phyloP scores from a whole-genome alignment of 2,113 vertebrate genomes.

The Brienomyrus longianalis region DNA sequence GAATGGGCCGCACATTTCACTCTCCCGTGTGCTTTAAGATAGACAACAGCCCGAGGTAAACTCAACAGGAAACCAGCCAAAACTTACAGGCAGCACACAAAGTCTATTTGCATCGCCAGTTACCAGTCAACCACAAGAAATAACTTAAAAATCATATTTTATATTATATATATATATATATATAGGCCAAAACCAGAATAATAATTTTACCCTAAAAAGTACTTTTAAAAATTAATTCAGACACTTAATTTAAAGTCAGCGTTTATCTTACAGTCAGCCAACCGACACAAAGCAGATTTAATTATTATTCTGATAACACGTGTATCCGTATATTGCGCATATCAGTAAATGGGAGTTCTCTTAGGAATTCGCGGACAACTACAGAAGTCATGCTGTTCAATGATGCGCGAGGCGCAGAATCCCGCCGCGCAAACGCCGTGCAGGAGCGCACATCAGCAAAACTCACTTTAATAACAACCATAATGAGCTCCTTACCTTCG shows the following conservation, averaged over 20 bases:
- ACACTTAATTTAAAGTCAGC: neutral
- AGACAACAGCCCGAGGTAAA: neutral
- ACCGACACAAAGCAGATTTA: neutral
- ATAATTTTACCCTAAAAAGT: neutral
- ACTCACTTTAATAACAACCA: neutral
- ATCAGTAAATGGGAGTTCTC: neutral
- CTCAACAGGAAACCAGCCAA: neutral
- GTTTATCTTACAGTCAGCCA: neutral
- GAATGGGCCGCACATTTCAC: neutral
- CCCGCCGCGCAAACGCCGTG: neutral
- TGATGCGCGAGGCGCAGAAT: neutral
- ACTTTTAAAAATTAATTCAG: neutral
- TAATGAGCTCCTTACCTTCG: conserved; percentile 61
- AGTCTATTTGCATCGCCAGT: neutral
- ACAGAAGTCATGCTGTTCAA: neutral
- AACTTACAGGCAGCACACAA: neutral
- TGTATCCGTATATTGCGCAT: neutral
- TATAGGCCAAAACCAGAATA: neutral
- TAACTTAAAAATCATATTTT: neutral
- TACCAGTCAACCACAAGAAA: neutral
- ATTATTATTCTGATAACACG: neutral
- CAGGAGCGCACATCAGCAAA: neutral
- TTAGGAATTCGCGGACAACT: neutral
- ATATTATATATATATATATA: neutral
- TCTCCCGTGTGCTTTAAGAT: neutral